Evolutionary conservation across 2,888 invertebrate species (phyloP), one percentile per base, ranked within the genome.

Genomic region (Leptarthrus brevirostris): DNA sequence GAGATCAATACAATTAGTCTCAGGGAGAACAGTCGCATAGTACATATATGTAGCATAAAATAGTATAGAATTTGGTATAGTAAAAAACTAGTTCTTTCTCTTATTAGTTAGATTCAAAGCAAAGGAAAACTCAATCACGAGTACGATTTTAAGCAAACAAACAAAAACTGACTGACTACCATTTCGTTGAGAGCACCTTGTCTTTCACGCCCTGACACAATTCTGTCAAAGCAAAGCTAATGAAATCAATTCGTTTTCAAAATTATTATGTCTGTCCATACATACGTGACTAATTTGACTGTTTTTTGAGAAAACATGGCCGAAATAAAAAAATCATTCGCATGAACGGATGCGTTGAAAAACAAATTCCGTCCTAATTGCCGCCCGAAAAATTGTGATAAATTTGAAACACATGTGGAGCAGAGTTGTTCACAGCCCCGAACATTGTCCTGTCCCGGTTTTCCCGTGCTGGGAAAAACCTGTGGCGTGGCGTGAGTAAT

Each of bases 361-460:
- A 73, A 73, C 73, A 73, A 73, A 73, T 73, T 73, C 64, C 64
- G 26, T 52, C 58, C 64, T 73, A 73, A 73, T 73, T 73, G 73
- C 61, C 24, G 64, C 72, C 56, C 72, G 72, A 72, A 72, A 72
- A 72, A 72, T 72, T 72, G 58, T 72, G 72, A 72, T 72, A 72
- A 72, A 72, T 72, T 72, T 72, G 72, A 72, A 72, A 72, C 72
- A 72, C 72, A 72, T 72, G 72, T 72, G 72, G 58, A 47, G 49
- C 58, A 56, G 24, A 36, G 36, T 22, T 3, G 26, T 40, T 40
- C 40, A 12, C 52, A 26, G 26, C 3, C 20, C 10, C 69, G 30
- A 18, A 69, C 30, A n/a, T n/a, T 20, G 52, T 52, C 30, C 18
- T 40, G 40, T 6, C 44, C 16, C 36, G 20, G 6, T 47, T 18